Percentiles rank a stretch among this genome's conserved stretches.
Conservation (phyloP, 92 coral and sea anemone species). For the Parazoanthus darwini region DNA sequence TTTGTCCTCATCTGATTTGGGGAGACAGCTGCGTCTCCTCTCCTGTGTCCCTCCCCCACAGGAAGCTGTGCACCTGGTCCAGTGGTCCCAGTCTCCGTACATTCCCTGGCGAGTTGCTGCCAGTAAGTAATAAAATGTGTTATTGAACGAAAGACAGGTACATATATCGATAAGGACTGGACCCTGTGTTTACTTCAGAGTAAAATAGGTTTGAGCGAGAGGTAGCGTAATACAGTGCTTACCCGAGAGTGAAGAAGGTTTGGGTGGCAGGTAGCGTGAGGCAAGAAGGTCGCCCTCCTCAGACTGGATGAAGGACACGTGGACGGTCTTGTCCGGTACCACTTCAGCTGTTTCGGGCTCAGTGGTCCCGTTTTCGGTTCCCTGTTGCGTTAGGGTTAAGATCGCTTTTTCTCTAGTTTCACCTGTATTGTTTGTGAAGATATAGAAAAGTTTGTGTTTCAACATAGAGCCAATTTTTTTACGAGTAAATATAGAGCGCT, state of each 20-base stretch:
- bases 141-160: neutral
- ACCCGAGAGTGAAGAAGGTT: constrained; percentile 7
- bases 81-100: constrained; percentile 81
- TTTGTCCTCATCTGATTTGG: constrained; percentile 68
- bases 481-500: too few species aligned
- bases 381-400: constrained; percentile 13
- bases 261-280: constrained; percentile 32
- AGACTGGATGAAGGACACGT: constrained; percentile 52
- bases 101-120: constrained; percentile 74
- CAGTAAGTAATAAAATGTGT: neutral
- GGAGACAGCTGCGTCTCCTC: constrained; percentile 78
- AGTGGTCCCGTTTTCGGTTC: neutral
- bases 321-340: constrained; percentile 52
- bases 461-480: too few species aligned
- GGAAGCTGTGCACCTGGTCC: constrained; percentile 80
- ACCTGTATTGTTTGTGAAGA: neutral
- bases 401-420: neutral
- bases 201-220: too few species aligned
- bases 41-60: constrained; percentile 99
- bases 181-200: too few species aligned
- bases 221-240: neutral
- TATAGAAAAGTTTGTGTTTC: neutral
- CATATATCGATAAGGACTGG: neutral
- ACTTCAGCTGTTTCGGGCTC: neutral
- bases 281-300: constrained; percentile 31